These are phyloP conservation scores for Margaritifera margaritifera DNA, from an alignment of 2,888 invertebrate genomes.

Conservation along the genomic window DNA sequence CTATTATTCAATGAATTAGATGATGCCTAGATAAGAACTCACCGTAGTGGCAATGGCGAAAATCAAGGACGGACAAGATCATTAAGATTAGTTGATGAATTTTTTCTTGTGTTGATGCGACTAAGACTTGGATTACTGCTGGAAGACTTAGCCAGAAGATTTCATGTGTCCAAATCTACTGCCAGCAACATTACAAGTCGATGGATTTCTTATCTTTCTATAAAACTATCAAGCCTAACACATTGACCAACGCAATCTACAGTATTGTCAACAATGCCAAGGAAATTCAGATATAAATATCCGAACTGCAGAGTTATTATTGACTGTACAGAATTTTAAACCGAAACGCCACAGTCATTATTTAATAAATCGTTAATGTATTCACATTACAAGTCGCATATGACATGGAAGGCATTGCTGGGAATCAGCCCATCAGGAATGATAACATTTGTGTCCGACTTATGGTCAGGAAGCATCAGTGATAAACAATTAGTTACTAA, in stretches of 20 bases:
- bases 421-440: constrained; percentile 34
- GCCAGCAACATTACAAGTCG: constrained; percentile 7
- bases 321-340: constrained; percentile 42
- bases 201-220: constrained; percentile 19
- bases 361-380: constrained; percentile 21
- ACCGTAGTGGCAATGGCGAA: neutral
- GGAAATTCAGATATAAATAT: constrained; percentile 23
- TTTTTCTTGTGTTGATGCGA: constrained; percentile 25
- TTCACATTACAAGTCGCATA: constrained; percentile 30
- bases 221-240: constrained; percentile 11
- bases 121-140: constrained; percentile 24
- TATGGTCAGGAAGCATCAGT: constrained; percentile 35
- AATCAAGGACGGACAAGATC: constrained; percentile 16
- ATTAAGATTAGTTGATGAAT: constrained; percentile 23
- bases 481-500: constrained; percentile 29
- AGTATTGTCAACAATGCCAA: constrained; percentile 22
- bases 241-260: constrained; percentile 14
- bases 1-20: constrained; percentile 24
- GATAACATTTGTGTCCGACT: constrained; percentile 34
- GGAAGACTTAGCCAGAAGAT: constrained; percentile 21
- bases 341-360: constrained; percentile 27
- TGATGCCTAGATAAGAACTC: neutral
- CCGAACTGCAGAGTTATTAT: constrained; percentile 32
- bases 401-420: constrained; percentile 27
- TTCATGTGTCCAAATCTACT: constrained; percentile 16